A percentile compares a stretch with the other conserved stretches of the same genome.
Evolutionary conservation across 2,888 invertebrate species (phyloP).

Genomic region (Mamestra brassicae): DNA sequence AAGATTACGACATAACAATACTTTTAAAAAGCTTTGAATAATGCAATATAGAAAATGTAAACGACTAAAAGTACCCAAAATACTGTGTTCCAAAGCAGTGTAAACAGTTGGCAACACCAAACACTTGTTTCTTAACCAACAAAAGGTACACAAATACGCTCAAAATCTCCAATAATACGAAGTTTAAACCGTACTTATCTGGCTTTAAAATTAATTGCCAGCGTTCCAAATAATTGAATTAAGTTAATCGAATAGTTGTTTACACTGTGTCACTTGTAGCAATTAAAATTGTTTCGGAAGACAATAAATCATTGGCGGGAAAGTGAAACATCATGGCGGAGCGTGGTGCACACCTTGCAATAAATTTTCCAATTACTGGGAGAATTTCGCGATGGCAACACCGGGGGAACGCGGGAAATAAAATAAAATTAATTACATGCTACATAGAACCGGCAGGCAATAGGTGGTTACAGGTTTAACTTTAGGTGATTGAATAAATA

Average conservation of each 20-base stretch:
- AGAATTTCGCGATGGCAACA: slow-evolving; percentile 84
- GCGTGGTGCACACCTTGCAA: slow-evolving; percentile 88
- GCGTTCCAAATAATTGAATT: slow-evolving; percentile 86
- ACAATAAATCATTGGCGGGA: slow-evolving; percentile 89
- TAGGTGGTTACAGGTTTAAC: slow-evolving; percentile 35
- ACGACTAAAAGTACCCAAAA: background rate
- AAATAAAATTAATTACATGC: slow-evolving; percentile 86
- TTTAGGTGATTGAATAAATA: slow-evolving; percentile 16
- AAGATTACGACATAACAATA: too few species aligned
- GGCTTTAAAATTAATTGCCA: slow-evolving; percentile 87
- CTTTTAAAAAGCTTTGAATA: too few species aligned
- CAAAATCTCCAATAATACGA: slow-evolving; percentile 64
- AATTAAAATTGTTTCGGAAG: slow-evolving; percentile 90
- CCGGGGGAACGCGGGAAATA: slow-evolving; percentile 77
- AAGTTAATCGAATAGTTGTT: slow-evolving; percentile 91
- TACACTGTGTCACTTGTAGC: slow-evolving; percentile 89
- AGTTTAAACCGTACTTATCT: slow-evolving; percentile 73
- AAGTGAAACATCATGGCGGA: slow-evolving; percentile 89
- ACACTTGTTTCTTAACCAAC: slow-evolving; percentile 46
- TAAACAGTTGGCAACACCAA: slow-evolving; percentile 5
- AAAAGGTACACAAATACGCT: slow-evolving; percentile 64
- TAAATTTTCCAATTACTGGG: slow-evolving; percentile 90
- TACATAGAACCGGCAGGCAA: slow-evolving; percentile 51
- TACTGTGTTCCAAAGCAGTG: background rate
- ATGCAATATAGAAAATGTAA: background rate